Conservation (phyloP, 2,888 invertebrate species). For the Callinectes sapidus region DNA sequence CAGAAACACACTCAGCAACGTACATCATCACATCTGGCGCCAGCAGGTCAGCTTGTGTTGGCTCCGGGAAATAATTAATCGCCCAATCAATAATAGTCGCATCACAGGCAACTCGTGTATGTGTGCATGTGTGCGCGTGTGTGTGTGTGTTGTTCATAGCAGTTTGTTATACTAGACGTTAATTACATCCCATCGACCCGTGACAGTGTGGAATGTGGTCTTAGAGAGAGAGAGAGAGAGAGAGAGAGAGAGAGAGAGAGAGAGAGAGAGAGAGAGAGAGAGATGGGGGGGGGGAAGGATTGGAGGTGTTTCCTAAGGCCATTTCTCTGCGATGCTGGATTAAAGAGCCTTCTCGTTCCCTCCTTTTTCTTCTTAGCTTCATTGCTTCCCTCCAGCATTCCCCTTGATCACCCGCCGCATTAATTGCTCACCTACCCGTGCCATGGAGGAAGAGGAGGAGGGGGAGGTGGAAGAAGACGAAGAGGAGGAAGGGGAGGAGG, state of each 20-base stretch:
- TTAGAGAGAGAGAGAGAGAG: not conserved
- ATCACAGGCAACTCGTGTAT: not conserved
- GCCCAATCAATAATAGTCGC: not conserved
- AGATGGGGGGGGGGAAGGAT: not conserved
- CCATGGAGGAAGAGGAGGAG: not conserved
- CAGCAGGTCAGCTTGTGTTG: not conserved
- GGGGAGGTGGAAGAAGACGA: not conserved
- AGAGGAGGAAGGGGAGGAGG: not conserved
- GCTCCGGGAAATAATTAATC: not conserved
- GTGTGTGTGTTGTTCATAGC: not conserved
- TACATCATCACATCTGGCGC: not conserved
- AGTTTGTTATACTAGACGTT: not conserved
- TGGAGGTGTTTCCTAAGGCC: not conserved
- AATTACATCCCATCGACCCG: not conserved
- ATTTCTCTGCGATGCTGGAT: not conserved
- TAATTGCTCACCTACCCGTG: not conserved
- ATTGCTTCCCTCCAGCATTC: not conserved
- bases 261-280: not conserved
- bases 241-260: conserved; percentile 10
- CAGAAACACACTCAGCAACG: not conserved
- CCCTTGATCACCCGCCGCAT: not conserved
- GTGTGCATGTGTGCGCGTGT: too few relatives aligned
- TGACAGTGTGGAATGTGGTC: not conserved
- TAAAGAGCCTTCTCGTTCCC: not conserved
- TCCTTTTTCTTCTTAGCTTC: not conserved